Evolutionary conservation across 53 echinoderm and acorn worm genomes (phyloP).

Genomic region (Hippasteria phrygiana): DNA sequence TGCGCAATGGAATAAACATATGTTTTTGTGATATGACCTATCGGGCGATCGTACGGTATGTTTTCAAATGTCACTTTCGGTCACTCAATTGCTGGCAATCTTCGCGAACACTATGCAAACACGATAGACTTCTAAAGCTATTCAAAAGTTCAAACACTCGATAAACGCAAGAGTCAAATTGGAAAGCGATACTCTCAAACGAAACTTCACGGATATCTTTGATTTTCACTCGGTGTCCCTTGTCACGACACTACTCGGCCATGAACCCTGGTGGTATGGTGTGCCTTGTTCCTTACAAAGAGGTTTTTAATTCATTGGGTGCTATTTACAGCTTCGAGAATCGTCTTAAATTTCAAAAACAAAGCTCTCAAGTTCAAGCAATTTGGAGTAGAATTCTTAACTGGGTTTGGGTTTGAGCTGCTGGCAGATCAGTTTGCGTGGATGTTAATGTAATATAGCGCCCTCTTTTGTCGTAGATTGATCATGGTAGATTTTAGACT

Average conservation of each 20-base stretch:
- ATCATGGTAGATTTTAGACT: no score
- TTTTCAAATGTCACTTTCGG: background rate
- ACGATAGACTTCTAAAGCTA: no score
- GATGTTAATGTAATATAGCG: background rate
- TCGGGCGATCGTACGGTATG: background rate
- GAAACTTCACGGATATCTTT: no score
- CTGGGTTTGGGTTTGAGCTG: background rate
- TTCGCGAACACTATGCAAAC: no score
- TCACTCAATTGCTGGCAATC: background rate
- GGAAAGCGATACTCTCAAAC: no score
- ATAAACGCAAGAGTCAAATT: no score
- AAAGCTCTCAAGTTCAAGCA: background rate
- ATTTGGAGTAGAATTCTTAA: background rate
- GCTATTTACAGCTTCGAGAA: background rate
- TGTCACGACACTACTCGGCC: no score
- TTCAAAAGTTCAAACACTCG: no score
- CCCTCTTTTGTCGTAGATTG: background rate
- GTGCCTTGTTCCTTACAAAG: no score
- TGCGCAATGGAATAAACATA: background rate
- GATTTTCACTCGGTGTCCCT: no score
- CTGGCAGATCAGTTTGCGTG: background rate
- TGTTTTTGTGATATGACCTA: background rate
- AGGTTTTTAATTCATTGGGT: background rate
- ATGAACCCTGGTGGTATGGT: no score
- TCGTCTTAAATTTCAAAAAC: background rate